Evolutionary conservation across 2,797 vertebrate species (phyloP).

Genomic region (Etheostoma nigrum): DNA sequence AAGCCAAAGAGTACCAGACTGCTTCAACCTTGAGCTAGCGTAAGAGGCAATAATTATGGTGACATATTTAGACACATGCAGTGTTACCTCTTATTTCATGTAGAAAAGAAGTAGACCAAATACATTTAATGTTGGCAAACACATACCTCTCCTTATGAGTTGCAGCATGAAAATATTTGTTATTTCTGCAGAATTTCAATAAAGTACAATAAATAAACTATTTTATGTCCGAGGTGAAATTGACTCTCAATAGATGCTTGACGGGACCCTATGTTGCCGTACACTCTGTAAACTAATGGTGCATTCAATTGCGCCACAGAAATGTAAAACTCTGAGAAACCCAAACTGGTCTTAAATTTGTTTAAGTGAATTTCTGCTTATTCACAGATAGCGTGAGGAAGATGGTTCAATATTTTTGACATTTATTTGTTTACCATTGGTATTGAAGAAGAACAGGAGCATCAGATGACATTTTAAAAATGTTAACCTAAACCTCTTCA

Average conservation of each 20-base stretch:
- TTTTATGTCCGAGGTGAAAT: background rate
- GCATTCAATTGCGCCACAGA: no score
- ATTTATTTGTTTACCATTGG: no score
- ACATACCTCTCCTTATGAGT: background rate
- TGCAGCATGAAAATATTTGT: background rate
- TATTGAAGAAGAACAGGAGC: background rate
- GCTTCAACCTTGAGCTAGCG: slow-evolving; percentile 60
- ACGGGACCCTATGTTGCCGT: no score
- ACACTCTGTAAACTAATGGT: no score
- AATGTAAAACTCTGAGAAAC: background rate
- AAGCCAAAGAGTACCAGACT: slow-evolving; percentile 69
- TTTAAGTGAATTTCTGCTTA: no score
- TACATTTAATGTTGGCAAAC: slow-evolving; percentile 36
- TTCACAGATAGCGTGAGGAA: no score
- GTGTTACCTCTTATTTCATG: slow-evolving; percentile 61
- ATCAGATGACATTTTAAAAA: slow-evolving; percentile 21
- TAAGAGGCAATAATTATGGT: slow-evolving; percentile 75
- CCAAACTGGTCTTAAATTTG: no score
- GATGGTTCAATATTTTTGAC: no score
- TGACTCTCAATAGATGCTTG: background rate
- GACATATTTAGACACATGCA: slow-evolving; percentile 60
- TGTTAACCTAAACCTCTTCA: slow-evolving; percentile 2
- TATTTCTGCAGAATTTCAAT: background rate
- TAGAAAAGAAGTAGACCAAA: slow-evolving; percentile 28
- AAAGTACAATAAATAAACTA: background rate